Percentiles rank a stretch among this genome's conserved stretches.
These are phyloP conservation scores for Narcine bancroftii DNA, from an alignment of 2,113 vertebrate species.

Conservation along the genomic window DNA sequence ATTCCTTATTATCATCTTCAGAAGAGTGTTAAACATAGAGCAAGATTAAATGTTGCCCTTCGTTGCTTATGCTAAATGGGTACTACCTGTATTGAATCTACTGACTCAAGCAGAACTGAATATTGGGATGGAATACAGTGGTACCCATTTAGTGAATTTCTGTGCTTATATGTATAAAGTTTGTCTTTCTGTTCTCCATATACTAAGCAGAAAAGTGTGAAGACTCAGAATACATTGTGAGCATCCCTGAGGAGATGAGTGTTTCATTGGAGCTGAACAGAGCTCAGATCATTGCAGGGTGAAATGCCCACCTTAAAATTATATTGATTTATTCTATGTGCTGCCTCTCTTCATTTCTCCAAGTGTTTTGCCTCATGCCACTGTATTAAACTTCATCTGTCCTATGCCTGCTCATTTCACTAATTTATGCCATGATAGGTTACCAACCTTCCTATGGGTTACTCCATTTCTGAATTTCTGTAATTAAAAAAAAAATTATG, in stretches of 20 bases:
- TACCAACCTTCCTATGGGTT: not conserved
- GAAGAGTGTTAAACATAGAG: not conserved
- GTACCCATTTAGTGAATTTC: no score
- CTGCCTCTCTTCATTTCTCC: not conserved
- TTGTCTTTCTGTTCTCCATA: not conserved
- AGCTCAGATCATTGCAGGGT: not conserved
- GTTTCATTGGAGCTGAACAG: not conserved
- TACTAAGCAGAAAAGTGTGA: not conserved
- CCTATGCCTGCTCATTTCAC: not conserved
- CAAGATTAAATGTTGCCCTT: no score
- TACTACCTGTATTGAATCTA: no score
- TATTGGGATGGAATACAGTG: no score
- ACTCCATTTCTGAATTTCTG: not conserved
- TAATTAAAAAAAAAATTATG: not conserved
- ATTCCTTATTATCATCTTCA: not conserved
- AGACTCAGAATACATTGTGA: not conserved
- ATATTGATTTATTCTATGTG: not conserved
- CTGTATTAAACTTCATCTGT: not conserved
- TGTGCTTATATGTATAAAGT: not conserved
- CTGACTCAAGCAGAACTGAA: no score
- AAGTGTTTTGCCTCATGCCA: not conserved
- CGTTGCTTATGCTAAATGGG: no score
- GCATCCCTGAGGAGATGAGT: not conserved
- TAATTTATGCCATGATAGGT: not conserved
- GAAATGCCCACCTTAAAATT: not conserved